Evolutionary conservation across 2,888 invertebrate genomes (phyloP).

Genomic region (Odontocerum albicorne): DNA sequence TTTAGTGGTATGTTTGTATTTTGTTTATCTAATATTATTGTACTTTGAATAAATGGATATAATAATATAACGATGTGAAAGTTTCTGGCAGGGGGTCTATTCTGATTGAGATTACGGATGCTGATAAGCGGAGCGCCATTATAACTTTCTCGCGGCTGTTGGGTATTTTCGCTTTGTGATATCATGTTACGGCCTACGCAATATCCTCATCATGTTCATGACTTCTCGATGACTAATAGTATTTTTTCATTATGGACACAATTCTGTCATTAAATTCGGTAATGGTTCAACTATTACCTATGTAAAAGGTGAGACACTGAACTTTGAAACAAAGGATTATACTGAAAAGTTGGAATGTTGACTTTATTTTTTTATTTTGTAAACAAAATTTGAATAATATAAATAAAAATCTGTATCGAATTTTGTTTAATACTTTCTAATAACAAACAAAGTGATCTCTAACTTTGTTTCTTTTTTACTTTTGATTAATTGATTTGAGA

Average conservation of each 20-base stretch:
- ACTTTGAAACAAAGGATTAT: slow-evolving; percentile 32
- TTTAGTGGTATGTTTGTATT: slow-evolving; percentile 68
- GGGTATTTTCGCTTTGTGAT: slow-evolving; percentile 63
- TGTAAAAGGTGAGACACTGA: slow-evolving; percentile 13
- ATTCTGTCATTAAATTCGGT: slow-evolving; percentile 23
- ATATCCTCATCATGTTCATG: slow-evolving; percentile 46
- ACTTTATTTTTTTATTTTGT: too few relatives aligned
- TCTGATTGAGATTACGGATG: slow-evolving; percentile 43
- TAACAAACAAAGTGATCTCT: not conserved
- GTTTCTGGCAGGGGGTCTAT: slow-evolving; percentile 52
- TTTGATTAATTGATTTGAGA: too few relatives aligned
- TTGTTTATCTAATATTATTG: too few relatives aligned
- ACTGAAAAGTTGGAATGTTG: too few relatives aligned
- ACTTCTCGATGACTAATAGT: slow-evolving; percentile 59
- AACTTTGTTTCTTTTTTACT: not conserved
- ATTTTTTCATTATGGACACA: slow-evolving; percentile 26
- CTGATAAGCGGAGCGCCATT: slow-evolving; percentile 64
- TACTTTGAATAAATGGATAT: slow-evolving; percentile 2
- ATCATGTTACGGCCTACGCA: slow-evolving; percentile 63
- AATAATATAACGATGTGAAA: slow-evolving; percentile 50
- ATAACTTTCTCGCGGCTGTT: slow-evolving; percentile 61
- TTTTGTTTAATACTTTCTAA: not conserved
- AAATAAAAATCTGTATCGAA: not conserved
- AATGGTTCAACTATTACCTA: slow-evolving; percentile 10
- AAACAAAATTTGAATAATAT: not conserved